Base-by-base conservation (phyloP, 2,113 vertebrate species). In the Epinephelus fuscoguttatus region DNA sequence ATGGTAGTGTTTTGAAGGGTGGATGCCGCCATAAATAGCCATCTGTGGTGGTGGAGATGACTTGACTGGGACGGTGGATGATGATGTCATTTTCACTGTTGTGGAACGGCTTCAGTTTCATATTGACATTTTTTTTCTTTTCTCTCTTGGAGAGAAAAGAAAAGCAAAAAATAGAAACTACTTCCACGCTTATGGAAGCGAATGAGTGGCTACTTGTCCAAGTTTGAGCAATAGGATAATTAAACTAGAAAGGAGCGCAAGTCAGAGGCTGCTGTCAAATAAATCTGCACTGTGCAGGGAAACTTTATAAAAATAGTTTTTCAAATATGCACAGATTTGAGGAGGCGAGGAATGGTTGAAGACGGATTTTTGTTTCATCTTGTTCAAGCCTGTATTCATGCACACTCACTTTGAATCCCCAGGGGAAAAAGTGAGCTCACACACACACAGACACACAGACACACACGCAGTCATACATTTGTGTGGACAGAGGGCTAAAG, bases 21-120 rank as follows among this genome's bases (percentile, higher is more conserved):
- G 84, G 80, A 82, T 13, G 9, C 69, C 56, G 15, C 81, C 78
- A 80, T 68, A 86, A 88, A 88, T 88, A 91, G 76, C 76, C 79
- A 52, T 78, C 75, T 87, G 90, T 77, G 87, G 68, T 17, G 85
- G 45, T 45, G 75, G 56, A 85, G 72, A 74, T 56, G 88, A 83
- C 75, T 82, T 70, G 57, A 84, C 82, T 45, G 73, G 64, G 70
- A 79, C 56, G 4, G 17, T 42, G 70, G 64, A 70, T 70, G 74
- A 85, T 87, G 91, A 89, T 73, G 87, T 88, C 80, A 88, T 75
- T 78, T 70, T 64, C 75, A 80, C 60, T 77, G 85, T 70, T n/a
- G 60, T 78, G 83, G 78, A 70, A 80, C 80, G 8, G 37, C 70
- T 70, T 87, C 10, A 55, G 71, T 49, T 80, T 72, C 70, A 64